Base-by-base conservation (phyloP, 2,888 invertebrate genomes). In the Orthosia cruda region DNA sequence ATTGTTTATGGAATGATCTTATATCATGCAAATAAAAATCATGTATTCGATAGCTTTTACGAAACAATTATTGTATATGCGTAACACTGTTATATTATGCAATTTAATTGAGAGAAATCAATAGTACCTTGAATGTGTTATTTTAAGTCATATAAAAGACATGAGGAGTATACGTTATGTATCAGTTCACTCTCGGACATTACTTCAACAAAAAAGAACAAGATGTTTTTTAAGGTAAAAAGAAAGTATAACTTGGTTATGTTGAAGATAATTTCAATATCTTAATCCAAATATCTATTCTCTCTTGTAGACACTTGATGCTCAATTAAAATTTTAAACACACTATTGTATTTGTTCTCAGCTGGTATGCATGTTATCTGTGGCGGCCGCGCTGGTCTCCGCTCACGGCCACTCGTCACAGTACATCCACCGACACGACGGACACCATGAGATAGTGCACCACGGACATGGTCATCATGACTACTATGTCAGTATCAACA, bases 371-470 rank as follows among this genome's bases (percentile, higher is more conserved):
- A 4, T 71, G 7, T 52, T 85, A 2, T 58, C 72, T 26, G 65
- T 72, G 0, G 74, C 68, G 5, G 49, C 80, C 0, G 73, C 74
- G 12, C 18, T 71, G 26, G 59, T 71, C 11, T 67, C 59, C 11
- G 75, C 70, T 11, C 68, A 85, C 50, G 85, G 87, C 2, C 87
- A 86, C 59, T 85, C 87, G 0, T 85, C 85, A 0, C 85, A 85
- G 69, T 78, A 84, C 65, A 74, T 85, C 91, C 88, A 92, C 69
- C 85, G 93, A 70, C 82, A 94, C 88, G 89, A 88, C 75, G 94
- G 91, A 66, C 94, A 88, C 71, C 94, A 88, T 47, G 88, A 94
- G 62, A 82, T 84, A n/a, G 86, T 89, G 18, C 87, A 89, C 32
- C 88, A 90, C 45, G 91, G 90, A 47, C 90, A 92, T 59, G 90